Evolutionary conservation across 1,140 invertebrate species (phyloP), one percentile per base, ranked within the genome.

Genomic region (Campoletis sonorensis): DNA sequence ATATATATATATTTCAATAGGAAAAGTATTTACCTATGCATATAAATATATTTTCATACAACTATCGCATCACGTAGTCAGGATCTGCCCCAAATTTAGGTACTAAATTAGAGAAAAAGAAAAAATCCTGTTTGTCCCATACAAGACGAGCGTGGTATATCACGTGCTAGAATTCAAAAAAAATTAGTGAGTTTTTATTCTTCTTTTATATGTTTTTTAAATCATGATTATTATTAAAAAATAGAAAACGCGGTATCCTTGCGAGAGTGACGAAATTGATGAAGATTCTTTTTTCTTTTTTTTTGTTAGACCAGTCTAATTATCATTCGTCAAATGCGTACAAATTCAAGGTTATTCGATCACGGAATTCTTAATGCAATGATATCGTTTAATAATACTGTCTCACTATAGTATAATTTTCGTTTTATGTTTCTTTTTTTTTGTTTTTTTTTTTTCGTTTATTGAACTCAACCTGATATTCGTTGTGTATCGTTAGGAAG

Each of bases 351-450:
- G 10, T 70, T n/a, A 70, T 33, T 33, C 27, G 16, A 33, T 70
- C 30, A 70, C 30, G 67, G 13, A 33, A 70, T 33, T 33, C 67
- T 54, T 70, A 10, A 33, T 70, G 13, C 67, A 33, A 70, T 18
- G 30, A 70, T 70, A 70, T 70, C 67, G 67, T 30, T 37, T 70
- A 70, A 70, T 70, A 70, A 70, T 70, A 70, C 67, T 70, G 67
- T 70, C 67, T 70, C 67, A 70, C 67, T 70, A 70, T 37, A 70
- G 30, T 21, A 33, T 70, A 70, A 33, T 33, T 70, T 70, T 70
- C 0, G 1, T 70, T 21, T 33, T 70, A 2, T 70, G 15, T 70
- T 4, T 33, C 0, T 33, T 70, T 67, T n/a, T n/a, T n/a, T n/a
- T n/a, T n/a, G n/a, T n/a, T n/a, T n/a, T n/a, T n/a, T n/a, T n/a